Evolutionary conservation across 2,113 vertebrate genomes (phyloP).

Genomic region (Grus americana): DNA sequence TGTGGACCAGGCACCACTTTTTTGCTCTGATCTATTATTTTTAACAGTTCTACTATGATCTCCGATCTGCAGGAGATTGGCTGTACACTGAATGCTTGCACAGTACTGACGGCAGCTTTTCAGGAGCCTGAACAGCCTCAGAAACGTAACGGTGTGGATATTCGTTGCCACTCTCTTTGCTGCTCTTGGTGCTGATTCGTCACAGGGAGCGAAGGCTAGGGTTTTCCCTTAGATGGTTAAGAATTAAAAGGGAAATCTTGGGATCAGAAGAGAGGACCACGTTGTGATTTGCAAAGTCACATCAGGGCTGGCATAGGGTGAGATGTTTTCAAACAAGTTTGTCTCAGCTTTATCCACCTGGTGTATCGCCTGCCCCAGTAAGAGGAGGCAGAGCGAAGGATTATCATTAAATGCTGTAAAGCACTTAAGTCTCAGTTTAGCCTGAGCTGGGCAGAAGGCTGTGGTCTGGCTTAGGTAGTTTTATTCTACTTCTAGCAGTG

Average conservation of each 20-base stretch:
- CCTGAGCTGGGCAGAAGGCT: neutral
- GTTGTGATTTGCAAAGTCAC: neutral
- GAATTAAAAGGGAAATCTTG: neutral
- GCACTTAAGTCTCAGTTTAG: neutral
- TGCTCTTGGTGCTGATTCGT: neutral
- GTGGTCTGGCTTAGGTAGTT: neutral
- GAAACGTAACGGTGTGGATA: neutral
- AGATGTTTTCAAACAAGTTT: neutral
- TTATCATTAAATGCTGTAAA: neutral
- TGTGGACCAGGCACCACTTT: neutral
- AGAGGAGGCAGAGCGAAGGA: neutral
- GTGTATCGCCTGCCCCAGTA: neutral
- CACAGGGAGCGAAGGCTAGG: neutral
- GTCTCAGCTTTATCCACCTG: neutral
- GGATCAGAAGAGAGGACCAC: neutral
- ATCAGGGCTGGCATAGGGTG: neutral
- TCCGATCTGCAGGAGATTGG: neutral
- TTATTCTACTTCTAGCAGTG: neutral
- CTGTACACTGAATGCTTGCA: neutral
- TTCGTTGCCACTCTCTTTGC: rapidly evolving
- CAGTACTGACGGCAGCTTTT: neutral
- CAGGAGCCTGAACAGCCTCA: neutral
- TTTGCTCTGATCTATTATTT: neutral
- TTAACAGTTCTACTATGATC: neutral
- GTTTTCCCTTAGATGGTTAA: neutral